phyloP scores from a whole-genome alignment of 2,113 vertebrate genomes.

The Catagonus wagneri region DNA sequence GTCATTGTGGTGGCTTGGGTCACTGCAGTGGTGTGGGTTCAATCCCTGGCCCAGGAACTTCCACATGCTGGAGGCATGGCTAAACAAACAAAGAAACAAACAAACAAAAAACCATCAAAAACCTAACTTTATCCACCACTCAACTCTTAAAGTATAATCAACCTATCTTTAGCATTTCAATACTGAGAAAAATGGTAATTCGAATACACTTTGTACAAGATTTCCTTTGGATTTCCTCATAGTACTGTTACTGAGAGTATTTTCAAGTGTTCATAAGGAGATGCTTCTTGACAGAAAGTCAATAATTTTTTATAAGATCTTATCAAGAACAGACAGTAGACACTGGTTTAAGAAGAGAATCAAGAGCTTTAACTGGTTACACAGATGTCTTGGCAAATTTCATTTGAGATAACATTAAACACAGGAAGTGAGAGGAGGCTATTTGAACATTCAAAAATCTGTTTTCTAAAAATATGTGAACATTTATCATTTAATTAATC shows the following conservation, averaged over 20 bases:
- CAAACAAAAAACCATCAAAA: not conserved
- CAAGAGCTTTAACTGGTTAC: not conserved
- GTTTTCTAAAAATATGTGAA: not conserved
- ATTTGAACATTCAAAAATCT: slow-evolving; percentile 35
- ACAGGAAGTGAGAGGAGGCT: not conserved
- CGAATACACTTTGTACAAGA: not conserved
- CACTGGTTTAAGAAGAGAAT: not conserved
- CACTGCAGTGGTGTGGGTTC: no score
- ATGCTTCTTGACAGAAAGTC: slow-evolving; percentile 13
- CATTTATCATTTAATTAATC: not conserved
- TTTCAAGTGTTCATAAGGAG: not conserved
- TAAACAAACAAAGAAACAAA: no score
- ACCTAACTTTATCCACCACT: not conserved
- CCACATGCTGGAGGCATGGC: no score
- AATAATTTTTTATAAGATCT: slow-evolving; percentile 27
- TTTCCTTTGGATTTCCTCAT: not conserved
- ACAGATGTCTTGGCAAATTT: slow-evolving; percentile 8
- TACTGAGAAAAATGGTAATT: not conserved
- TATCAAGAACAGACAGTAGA: not conserved
- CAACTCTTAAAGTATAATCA: not conserved
- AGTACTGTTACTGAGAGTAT: not conserved
- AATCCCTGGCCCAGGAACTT: no score
- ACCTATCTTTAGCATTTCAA: not conserved
- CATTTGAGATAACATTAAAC: not conserved
- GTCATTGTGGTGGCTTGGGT: no score